phyloP scores from a whole-genome alignment of 2,113 vertebrate species.

The Notiomystis cincta region DNA sequence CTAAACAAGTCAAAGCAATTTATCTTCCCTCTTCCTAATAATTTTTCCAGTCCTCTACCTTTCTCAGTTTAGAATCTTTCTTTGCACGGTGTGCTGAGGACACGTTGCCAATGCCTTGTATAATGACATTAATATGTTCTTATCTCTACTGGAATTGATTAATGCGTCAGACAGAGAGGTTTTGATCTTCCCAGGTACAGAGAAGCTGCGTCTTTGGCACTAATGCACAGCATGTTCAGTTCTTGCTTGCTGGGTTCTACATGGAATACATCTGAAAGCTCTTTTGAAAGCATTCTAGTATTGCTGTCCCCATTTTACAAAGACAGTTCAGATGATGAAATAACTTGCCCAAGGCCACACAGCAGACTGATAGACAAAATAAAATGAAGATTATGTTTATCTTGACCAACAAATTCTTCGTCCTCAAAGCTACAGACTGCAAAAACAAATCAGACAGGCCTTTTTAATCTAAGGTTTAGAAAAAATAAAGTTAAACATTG shows the following conservation, averaged over 20 bases:
- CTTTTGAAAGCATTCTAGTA: background rate
- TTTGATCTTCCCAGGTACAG: conserved; percentile 4
- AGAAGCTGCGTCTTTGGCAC: background rate
- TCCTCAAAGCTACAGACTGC: background rate
- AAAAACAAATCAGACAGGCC: background rate
- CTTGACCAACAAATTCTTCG: background rate
- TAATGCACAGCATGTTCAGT: background rate
- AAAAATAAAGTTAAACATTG: background rate
- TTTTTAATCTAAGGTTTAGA: background rate
- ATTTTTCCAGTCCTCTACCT: background rate
- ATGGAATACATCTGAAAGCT: background rate
- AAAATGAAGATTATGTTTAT: background rate
- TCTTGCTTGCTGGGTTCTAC: background rate
- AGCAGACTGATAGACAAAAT: background rate
- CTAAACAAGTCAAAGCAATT: background rate
- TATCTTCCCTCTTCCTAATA: background rate
- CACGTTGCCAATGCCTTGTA: background rate
- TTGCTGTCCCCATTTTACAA: background rate
- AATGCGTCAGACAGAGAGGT: background rate
- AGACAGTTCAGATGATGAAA: background rate
- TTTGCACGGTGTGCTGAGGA: background rate
- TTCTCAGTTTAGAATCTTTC: background rate
- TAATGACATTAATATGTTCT: conserved; percentile 9
- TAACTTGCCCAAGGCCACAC: background rate
- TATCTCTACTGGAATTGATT: background rate